Evolutionary conservation across 1,140 invertebrate species (phyloP).

Genomic region (Zaprionus ornatus): DNA sequence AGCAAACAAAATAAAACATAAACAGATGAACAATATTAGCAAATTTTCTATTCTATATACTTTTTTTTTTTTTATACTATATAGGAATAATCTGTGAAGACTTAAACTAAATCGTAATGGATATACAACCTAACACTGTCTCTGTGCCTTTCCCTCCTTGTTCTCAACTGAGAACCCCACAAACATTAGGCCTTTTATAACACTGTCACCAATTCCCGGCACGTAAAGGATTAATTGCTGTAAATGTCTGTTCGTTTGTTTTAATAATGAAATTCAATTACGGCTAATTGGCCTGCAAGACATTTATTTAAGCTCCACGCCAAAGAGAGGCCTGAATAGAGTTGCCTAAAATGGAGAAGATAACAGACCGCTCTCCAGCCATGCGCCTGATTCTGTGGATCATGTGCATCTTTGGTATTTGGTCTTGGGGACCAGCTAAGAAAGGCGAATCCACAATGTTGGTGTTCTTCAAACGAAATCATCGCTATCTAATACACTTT

Average conservation of each 20-base stretch:
- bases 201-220: background rate
- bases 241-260: conserved; percentile 17
- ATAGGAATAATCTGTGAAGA: too few relatives aligned
- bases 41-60: too few relatives aligned
- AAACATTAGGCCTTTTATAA: background rate
- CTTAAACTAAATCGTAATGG: too few relatives aligned
- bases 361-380: conserved; percentile 40
- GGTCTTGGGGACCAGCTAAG: conserved; percentile 49
- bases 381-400: conserved; percentile 51
- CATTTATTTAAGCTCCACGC: conserved; percentile 42
- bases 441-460: background rate
- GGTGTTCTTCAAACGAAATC: conserved; percentile 34
- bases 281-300: conserved; percentile 42
- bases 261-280: conserved; percentile 59
- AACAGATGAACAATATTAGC: too few relatives aligned
- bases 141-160: background rate
- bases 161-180: background rate
- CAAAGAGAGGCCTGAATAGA: background rate
- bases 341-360: conserved; percentile 35
- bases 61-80: too few relatives aligned
- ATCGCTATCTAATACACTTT: conserved; percentile 60
- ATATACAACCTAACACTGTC: too few relatives aligned
- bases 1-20: conserved; percentile 6
- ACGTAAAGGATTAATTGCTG: conserved; percentile 15
- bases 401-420: conserved; percentile 62